Base-by-base conservation (phyloP, 2,888 invertebrate species). In the Nudaria mundana region DNA sequence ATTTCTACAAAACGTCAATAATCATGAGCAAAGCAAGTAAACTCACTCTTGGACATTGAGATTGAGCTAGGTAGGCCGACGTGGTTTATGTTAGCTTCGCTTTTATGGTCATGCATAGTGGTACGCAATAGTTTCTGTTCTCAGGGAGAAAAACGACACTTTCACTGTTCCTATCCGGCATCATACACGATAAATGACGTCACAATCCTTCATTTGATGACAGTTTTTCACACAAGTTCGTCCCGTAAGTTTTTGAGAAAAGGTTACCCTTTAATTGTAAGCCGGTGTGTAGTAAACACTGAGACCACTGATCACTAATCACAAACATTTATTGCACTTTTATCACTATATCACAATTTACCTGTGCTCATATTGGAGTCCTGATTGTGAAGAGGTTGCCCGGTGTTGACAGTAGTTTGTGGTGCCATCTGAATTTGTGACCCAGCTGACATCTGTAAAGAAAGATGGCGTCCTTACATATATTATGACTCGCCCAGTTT, bases 341-440 rank as follows among this genome's bases (percentile, higher is more conserved):
- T 71, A 71, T 56, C 85, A 85, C 84, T 65, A 76, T 76, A 71
- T 75, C 81, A 76, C 78, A 68, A 87, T 89, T 91, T 90, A 95
- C 95, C 94, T 92, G 97, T 97, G 93, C 97, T 97, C 95, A 97
- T 96, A 93, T 97, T 97, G 91, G 97, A 97, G 93, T 97, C 97
- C 92, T 97, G 97, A 93, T 94, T 97, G 92, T 95, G 94, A 90
- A 93, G 92, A 90, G 94, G 93, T 92, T 94, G 94, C 82, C 89
- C 89, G 76, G 94, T 92, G 92, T 93, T 94, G 91, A 94, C 92
- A 89, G 95, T 94, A 88, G 95, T 94, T 93, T 96, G 96, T 90
- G 96, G 96, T 94, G 96, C 96, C 96, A 96, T 96, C 94, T 96
- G 96, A 94, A 96, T 94, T 94, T 96, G 96, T 92, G 96, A 94